phyloP scores from a whole-genome alignment of 2,888 invertebrate species.

The Tetrapedia diversipes region DNA sequence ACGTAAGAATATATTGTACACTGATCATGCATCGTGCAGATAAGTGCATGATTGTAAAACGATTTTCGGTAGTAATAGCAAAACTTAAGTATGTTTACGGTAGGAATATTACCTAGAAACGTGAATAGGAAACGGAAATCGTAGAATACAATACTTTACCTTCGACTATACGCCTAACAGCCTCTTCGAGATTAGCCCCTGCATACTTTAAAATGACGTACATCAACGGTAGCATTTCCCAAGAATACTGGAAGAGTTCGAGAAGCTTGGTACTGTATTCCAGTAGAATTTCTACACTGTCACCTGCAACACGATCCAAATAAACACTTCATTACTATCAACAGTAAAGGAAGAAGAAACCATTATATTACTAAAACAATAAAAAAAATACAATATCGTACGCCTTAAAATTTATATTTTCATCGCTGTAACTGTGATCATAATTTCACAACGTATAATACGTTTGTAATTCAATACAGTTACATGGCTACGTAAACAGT shows the following conservation, averaged over 20 bases:
- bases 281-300: conserved; percentile 84
- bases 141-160: conserved; percentile 83
- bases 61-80: not conserved
- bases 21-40: too few species aligned
- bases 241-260: conserved; percentile 88
- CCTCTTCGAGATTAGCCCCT: conserved; percentile 89
- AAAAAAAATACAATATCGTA: too few species aligned
- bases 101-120: not conserved
- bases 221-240: conserved; percentile 92
- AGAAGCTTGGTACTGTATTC: conserved; percentile 88
- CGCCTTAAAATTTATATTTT: too few species aligned
- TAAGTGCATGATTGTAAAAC: not conserved
- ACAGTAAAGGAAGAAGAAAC: too few species aligned
- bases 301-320: conserved; percentile 36
- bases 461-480: too few species aligned
- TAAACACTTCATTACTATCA: not conserved
- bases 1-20: too few species aligned
- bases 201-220: conserved; percentile 91
- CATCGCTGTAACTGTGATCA: too few species aligned
- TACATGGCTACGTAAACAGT: too few species aligned
- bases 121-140: not conserved
- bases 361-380: too few species aligned
- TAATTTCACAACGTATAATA: too few species aligned
- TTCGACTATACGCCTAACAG: conserved; percentile 90
- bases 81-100: not conserved